These are phyloP conservation scores for Acanthococcus lagerstroemiae DNA, from an alignment of 2,888 invertebrate species.

Conservation along the genomic window DNA sequence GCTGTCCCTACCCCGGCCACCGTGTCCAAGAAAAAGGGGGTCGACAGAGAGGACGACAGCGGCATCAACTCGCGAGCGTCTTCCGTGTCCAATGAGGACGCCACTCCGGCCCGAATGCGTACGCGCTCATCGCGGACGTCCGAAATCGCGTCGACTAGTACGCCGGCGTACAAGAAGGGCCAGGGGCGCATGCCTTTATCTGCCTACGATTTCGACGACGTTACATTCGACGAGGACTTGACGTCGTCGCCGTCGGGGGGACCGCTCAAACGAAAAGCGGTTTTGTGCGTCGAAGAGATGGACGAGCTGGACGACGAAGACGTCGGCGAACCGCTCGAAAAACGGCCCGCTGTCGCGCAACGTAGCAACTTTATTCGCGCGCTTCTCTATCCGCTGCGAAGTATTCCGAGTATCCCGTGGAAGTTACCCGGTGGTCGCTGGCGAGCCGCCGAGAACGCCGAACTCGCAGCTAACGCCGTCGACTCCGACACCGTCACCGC, in stretches of 20 bases:
- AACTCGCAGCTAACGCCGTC: not conserved
- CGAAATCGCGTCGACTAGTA: conserved; percentile 7
- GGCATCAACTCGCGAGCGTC: conserved; percentile 20
- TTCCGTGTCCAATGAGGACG: conserved; percentile 19
- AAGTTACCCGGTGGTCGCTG: too few species aligned
- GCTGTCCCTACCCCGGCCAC: not conserved
- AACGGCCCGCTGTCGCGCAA: not conserved
- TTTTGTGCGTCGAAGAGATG: conserved; percentile 13
- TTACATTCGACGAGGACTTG: conserved; percentile 10
- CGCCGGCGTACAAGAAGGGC: conserved; percentile 14
- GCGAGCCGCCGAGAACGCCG: too few species aligned
- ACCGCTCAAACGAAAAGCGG: conserved; percentile 17
- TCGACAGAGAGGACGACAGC: conserved; percentile 18
- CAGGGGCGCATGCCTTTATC: conserved; percentile 8
- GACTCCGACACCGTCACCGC: not conserved
- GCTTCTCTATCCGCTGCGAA: not conserved
- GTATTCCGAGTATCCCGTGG: not conserved
- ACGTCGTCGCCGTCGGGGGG: not conserved
- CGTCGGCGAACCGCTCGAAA: not conserved
- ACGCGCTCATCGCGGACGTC: conserved; percentile 10
- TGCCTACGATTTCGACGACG: conserved; percentile 18
- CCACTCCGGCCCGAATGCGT: conserved; percentile 9
- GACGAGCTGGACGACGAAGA: conserved; percentile 3
- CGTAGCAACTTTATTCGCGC: not conserved
- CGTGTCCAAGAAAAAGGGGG: not conserved